Evolutionary conservation across 2,113 vertebrate species (phyloP), one percentile per base, ranked within the genome.

Genomic region (Clinocottus analis): DNA sequence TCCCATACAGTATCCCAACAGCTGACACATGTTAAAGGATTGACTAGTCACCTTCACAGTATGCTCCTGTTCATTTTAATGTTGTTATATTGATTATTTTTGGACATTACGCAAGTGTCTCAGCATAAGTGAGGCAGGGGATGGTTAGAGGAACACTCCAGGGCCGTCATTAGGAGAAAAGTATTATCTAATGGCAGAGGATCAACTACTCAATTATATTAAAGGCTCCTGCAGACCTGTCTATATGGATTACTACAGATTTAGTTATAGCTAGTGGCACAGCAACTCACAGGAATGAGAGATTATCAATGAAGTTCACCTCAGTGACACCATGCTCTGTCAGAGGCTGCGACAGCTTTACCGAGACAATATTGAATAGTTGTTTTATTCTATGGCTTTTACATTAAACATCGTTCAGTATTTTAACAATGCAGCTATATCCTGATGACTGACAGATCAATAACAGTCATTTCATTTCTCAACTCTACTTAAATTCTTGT

Each of bases 141-240:
- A 27, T 23, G 69, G 70, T 51, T 41, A 21, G 51, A 79, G 66
- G 59, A 61, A 37, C 61, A 27, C 59, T 75, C 59, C 11, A 37
- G 9, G 39, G 27, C 62, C 2, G 12, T 80, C 70, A 76, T 90
- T 66, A 84, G 66, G 77, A 67, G 41, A 79, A 81, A 72, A 45
- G 63, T 84, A 83, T 90, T 86, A 91, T 88, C 80, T 91, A 85
- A 88, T 87, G 65, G 68, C 59, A 72, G 45, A 62, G 72, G 89
- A 91, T 92, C 49, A 89, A 63, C 67, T 47, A 60, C 74, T 85
- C 80, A 75, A 80, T 77, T 88, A 68, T 88, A 86, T 87, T 63
- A 85, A 82, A 76, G 80, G 75, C 53, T 55, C 45, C 51, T 37
- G 49, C 51, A 78, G 61, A 77, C 53, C 61, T 80, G 68, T 82